Evolutionary conservation across 1,140 invertebrate genomes (phyloP).

Genomic region (Paracyclopina nana): DNA sequence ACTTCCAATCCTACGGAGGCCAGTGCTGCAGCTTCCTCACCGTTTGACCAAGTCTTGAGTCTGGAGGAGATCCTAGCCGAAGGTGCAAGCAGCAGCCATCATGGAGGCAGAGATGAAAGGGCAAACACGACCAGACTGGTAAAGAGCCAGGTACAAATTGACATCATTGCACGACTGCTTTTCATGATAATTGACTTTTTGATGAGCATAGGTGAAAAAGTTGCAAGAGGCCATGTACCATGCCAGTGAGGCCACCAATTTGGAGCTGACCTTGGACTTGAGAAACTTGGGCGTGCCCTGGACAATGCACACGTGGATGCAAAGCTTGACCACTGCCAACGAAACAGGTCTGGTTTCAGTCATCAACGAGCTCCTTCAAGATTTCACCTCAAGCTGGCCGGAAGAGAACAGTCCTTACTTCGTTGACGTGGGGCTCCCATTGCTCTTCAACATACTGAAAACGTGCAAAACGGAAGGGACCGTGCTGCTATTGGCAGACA

Average conservation of each 20-base stretch:
- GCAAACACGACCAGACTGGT: slow-evolving; percentile 35
- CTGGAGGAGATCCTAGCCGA: slow-evolving; percentile 76
- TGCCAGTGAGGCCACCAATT: slow-evolving; percentile 65
- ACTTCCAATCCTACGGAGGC: background rate
- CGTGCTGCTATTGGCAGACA: slow-evolving; percentile 60
- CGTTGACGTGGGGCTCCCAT: slow-evolving; percentile 64
- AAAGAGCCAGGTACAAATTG: slow-evolving; percentile 60
- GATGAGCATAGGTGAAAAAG: too few relatives aligned
- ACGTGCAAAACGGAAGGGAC: slow-evolving; percentile 79
- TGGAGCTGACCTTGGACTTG: slow-evolving; percentile 66
- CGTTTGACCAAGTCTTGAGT: slow-evolving; percentile 55
- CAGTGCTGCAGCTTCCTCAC: too few relatives aligned
- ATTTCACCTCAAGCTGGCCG: slow-evolving; percentile 64
- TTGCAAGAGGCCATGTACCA: slow-evolving; percentile 82
- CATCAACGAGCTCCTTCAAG: slow-evolving; percentile 71
- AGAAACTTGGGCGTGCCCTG: slow-evolving; percentile 59
- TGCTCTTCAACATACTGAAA: slow-evolving; percentile 70
- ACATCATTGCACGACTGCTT: too few relatives aligned
- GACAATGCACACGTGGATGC: slow-evolving; percentile 77
- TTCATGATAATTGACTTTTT: too few relatives aligned
- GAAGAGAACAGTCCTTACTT: slow-evolving; percentile 68
- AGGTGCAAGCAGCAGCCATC: slow-evolving; percentile 30
- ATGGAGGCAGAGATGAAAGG: background rate
- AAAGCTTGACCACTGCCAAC: slow-evolving; percentile 62
- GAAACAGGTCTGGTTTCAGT: slow-evolving; percentile 56